phyloP scores from a whole-genome alignment of 2,797 vertebrate species.

The Smutsia gigantea region DNA sequence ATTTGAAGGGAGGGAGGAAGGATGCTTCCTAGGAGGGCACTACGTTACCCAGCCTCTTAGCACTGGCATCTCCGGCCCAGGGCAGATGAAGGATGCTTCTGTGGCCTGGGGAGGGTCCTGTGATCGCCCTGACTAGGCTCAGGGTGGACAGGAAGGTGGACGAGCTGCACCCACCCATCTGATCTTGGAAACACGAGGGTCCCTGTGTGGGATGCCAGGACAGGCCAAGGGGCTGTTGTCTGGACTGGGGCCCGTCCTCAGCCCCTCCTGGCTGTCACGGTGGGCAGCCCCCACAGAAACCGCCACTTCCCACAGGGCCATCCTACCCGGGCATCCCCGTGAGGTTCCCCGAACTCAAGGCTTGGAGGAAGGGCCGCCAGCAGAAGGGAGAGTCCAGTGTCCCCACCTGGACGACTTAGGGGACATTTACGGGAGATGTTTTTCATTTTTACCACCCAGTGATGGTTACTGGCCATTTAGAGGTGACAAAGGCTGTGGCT shows the following conservation, averaged over 20 bases:
- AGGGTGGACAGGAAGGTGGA: neutral
- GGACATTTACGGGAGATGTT: neutral
- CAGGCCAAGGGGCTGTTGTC: neutral
- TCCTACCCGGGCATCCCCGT: fast-evolving
- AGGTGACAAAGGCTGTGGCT: neutral
- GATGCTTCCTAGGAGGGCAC: neutral
- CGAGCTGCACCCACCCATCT: neutral
- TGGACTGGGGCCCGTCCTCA: neutral
- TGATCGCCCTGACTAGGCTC: neutral
- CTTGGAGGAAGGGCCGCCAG: neutral
- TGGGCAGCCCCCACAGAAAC: neutral
- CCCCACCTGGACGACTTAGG: fast-evolving
- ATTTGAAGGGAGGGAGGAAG: neutral
- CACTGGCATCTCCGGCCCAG: neutral
- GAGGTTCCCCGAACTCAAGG: neutral
- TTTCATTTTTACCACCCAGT: neutral
- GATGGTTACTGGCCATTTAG: neutral
- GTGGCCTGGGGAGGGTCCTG: neutral
- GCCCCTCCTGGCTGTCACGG: neutral
- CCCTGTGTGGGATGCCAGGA: neutral
- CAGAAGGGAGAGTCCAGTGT: neutral
- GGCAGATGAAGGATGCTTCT: neutral
- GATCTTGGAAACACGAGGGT: neutral
- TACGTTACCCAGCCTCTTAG: neutral
- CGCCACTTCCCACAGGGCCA: neutral